Evolutionary conservation across 2,797 vertebrate genomes (phyloP), one percentile per base, ranked within the genome.

Genomic region (Pseudomugil gertrudae): DNA sequence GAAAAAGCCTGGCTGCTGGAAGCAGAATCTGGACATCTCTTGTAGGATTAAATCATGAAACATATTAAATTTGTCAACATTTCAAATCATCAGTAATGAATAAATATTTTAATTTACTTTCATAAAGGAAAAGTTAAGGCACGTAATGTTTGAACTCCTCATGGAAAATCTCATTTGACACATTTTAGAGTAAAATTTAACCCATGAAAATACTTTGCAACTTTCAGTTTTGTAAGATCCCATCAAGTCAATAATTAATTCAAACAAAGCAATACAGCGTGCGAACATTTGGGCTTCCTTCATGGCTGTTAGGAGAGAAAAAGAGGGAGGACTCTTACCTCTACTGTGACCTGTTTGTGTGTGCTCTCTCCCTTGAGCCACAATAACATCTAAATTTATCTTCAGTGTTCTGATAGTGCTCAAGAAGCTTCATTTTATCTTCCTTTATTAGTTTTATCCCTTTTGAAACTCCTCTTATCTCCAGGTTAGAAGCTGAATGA

Each of bases 251-350:
- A 56, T 55, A 33, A 33, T 67, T 23, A 73, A 43, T 74, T 48
- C 4, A 32, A 9, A 29, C 48, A 43, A 72, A 79, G 53, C 45
- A 52, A 54, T 38, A 67, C 65, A 64, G 47, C 35, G 26, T 79
- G 63, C 78, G 72, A 69, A 71, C 52, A 66, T 78, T 52, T 72
- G 66, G 48, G 40, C 76, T 87, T 86, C 89, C 89, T 90, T 92
- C 89, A 90, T 90, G 79, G 75, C 77, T 66, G 69, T 71, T 69
- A 50, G 57, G 62, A 83, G 79, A 83, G 61, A 83, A 76, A 36
- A 81, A 78, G 60, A 72, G 77, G 69, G 74, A 63, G 71, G 77
- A 66, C 78, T 84, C 85, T 88, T 88, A 90, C 81, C 86, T 89
- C 85, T 74, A 63, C 47, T 48, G 76, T 81, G 63, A 71, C 78